Percentiles rank a stretch among this genome's conserved stretches.
Conservation (phyloP, 2,888 invertebrate genomes). For the Pasiphila rectangulata region DNA sequence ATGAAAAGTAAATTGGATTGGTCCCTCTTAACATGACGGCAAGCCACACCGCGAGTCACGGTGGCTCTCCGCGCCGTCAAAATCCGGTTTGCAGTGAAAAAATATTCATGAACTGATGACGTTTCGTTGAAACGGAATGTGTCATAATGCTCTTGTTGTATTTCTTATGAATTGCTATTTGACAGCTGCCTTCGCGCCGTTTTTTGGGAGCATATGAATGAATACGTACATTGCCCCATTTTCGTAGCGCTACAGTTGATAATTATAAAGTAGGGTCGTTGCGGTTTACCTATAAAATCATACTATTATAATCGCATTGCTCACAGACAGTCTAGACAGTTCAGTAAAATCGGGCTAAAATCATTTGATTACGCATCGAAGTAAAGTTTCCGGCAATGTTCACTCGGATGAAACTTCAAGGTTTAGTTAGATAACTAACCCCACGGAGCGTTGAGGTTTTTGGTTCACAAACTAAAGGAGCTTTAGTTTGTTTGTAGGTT, state of each 20-base stretch:
- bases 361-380: background rate
- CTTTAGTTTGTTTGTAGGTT: no score
- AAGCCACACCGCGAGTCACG: no score
- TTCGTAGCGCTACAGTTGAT: slow-evolving; percentile 5
- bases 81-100: slow-evolving; percentile 28
- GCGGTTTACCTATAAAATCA: background rate
- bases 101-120: slow-evolving; percentile 29
- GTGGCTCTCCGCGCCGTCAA: background rate
- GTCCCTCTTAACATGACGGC: no score
- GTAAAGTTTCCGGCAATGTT: background rate
- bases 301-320: background rate
- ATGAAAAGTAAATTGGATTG: no score
- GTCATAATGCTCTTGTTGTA: slow-evolving; percentile 25
- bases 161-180: slow-evolving; percentile 28
- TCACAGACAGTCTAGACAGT: background rate
- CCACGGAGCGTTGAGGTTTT: no score
- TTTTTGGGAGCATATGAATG: slow-evolving; percentile 35
- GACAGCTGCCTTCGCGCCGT: slow-evolving; percentile 30
- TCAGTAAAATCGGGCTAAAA: background rate
- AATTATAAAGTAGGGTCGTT: slow-evolving; percentile 2
- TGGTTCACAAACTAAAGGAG: no score
- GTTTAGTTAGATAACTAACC: no score
- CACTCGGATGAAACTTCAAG: background rate
- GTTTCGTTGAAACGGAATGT: slow-evolving; percentile 24
- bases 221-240: slow-evolving; percentile 25